These are phyloP conservation scores for Vespertilio murinus DNA, from an alignment of 2,797 vertebrate species.

Conservation along the genomic window DNA sequence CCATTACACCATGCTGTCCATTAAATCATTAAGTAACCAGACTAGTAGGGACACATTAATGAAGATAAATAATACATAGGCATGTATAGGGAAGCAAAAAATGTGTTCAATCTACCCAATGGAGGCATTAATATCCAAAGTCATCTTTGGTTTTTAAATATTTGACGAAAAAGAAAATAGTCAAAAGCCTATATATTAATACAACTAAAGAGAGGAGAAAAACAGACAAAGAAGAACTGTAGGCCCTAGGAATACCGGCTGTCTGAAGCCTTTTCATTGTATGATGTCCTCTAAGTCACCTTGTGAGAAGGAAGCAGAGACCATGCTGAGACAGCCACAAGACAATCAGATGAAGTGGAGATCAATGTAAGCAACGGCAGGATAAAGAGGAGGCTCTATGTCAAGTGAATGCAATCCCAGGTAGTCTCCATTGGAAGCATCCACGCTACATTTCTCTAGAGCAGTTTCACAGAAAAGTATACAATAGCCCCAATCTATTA, in stretches of 20 bases:
- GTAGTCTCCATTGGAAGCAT: slow-evolving; percentile 12
- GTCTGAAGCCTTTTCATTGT: not conserved
- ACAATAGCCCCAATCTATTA: not conserved
- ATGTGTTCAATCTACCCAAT: slow-evolving; percentile 32
- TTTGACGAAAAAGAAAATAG: slow-evolving; percentile 9
- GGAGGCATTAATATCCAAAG: slow-evolving; percentile 42
- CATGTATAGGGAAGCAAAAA: slow-evolving; percentile 40
- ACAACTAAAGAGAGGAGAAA: not conserved
- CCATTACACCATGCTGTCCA: slow-evolving; percentile 19
- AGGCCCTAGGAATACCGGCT: not conserved
- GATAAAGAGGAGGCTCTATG: not conserved
- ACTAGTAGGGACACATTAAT: slow-evolving; percentile 14
- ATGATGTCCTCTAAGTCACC: slow-evolving; percentile 19
- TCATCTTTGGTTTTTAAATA: slow-evolving; percentile 51
- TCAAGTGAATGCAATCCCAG: slow-evolving; percentile 2
- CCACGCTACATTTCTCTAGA: not conserved
- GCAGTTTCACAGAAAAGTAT: slow-evolving; percentile 12
- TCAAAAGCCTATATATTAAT: slow-evolving; percentile 1
- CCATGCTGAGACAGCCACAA: not conserved
- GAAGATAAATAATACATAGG: slow-evolving; percentile 24
- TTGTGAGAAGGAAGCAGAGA: slow-evolving; percentile 6
- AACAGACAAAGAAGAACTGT: not conserved
- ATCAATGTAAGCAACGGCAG: not conserved
- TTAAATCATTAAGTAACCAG: slow-evolving; percentile 35
- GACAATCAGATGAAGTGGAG: not conserved